Percentiles rank a stretch among this genome's conserved stretches.
Evolutionary conservation across 2,888 invertebrate genomes (phyloP).

Genomic region (Lycaena phlaeas): DNA sequence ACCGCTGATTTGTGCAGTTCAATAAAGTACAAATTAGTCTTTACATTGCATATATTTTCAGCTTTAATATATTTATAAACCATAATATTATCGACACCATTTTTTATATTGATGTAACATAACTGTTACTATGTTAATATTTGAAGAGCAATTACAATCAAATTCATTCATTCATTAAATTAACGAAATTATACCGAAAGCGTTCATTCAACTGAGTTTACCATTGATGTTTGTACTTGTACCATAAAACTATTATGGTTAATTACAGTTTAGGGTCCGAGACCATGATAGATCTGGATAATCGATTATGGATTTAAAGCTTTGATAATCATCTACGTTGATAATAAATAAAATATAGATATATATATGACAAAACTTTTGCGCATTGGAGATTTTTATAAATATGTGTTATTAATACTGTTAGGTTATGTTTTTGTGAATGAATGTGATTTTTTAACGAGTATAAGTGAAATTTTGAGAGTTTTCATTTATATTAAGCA

Average conservation of each 20-base stretch:
- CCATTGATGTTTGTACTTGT: slow-evolving; percentile 20
- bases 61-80: too few species aligned
- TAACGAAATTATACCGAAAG: not conserved
- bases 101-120: too few species aligned
- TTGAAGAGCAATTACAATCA: not conserved
- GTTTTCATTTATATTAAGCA: too few species aligned
- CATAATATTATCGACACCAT: too few species aligned
- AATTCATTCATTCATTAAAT: not conserved
- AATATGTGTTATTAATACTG: too few species aligned
- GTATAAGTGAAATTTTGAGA: too few species aligned
- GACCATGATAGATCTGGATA: slow-evolving; percentile 28
- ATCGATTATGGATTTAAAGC: slow-evolving; percentile 28
- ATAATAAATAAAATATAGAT: not conserved
- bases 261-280: slow-evolving; percentile 28
- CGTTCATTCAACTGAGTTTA: not conserved
- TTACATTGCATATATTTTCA: too few species aligned
- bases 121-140: slow-evolving; percentile 15
- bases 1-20: too few species aligned
- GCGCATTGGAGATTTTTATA: too few species aligned
- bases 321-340: slow-evolving; percentile 19
- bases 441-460: too few species aligned
- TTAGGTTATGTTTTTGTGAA: too few species aligned
- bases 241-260: slow-evolving; percentile 29
- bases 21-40: too few species aligned
- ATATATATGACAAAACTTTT: not conserved